Percentiles rank a stretch among this genome's conserved stretches.
phyloP scores from a whole-genome alignment of 1,140 invertebrate genomes.

The Elymnias hypermnestra region DNA sequence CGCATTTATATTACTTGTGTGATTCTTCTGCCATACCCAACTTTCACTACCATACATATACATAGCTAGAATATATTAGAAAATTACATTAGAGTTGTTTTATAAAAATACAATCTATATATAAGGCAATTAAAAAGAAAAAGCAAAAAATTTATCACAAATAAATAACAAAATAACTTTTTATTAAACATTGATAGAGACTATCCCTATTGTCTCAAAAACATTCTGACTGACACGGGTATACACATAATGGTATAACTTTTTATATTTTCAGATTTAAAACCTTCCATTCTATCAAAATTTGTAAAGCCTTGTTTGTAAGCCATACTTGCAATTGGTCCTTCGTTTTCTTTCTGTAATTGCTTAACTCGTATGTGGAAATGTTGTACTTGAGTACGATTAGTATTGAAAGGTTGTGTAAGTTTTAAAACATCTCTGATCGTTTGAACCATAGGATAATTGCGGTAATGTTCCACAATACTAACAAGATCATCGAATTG shows the following conservation, averaged over 20 bases:
- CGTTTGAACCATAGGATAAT: constrained; percentile 98
- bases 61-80: no score
- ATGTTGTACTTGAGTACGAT: constrained; percentile 94
- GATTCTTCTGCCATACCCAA: no score
- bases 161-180: no score
- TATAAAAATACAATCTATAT: no score
- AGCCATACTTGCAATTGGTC: constrained; percentile 69
- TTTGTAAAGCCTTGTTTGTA: constrained; percentile 98
- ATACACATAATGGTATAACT: constrained; percentile 99
- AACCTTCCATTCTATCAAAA: constrained; percentile 95
- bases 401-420: constrained; percentile 97
- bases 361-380: constrained; percentile 94
- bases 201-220: no score
- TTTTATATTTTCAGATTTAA: constrained; percentile 93
- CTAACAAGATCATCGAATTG: constrained; percentile 94
- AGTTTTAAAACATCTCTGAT: constrained; percentile 96
- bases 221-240: constrained; percentile 93
- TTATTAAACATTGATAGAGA: no score
- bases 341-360: constrained; percentile 78
- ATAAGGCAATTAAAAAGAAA: no score
- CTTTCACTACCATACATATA: no score
- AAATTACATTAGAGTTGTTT: no score
- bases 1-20: no score
- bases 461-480: constrained; percentile 97
- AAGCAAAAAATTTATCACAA: no score